Evolutionary conservation across 2,113 vertebrate genomes (phyloP).

Genomic region (Tringa solitaria): DNA sequence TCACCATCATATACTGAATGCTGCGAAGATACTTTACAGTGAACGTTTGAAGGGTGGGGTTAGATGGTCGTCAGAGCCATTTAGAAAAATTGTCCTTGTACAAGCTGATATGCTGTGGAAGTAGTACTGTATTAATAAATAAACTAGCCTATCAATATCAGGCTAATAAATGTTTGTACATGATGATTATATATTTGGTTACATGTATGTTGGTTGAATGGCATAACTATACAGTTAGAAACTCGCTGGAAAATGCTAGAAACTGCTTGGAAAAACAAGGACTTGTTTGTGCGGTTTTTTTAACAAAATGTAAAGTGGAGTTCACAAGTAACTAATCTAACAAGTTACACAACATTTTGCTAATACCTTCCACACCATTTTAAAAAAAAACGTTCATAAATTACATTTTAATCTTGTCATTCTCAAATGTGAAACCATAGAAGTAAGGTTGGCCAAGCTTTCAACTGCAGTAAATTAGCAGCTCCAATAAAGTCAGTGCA

Average conservation of each 20-base stretch:
- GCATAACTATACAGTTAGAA: neutral
- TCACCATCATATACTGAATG: neutral
- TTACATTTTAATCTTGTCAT: neutral
- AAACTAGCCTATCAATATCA: neutral
- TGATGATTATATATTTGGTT: neutral
- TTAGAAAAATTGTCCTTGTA: neutral
- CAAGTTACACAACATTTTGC: neutral
- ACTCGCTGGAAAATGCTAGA: neutral
- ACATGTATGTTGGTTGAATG: neutral
- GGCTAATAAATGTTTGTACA: neutral
- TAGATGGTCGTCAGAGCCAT: neutral
- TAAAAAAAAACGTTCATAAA: neutral
- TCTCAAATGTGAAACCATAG: neutral
- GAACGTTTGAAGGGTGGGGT: neutral
- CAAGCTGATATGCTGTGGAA: neutral
- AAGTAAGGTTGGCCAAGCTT: neutral
- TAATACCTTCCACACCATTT: neutral
- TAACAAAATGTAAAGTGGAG: neutral
- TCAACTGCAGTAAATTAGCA: neutral
- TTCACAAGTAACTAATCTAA: neutral
- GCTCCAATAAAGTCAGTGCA: neutral
- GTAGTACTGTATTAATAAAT: neutral
- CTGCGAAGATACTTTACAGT: neutral
- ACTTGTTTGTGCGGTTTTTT: neutral
- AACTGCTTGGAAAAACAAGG: neutral